These are phyloP conservation scores for Chloropsis hardwickii DNA, from an alignment of 2,113 vertebrate genomes.

Conservation along the genomic window DNA sequence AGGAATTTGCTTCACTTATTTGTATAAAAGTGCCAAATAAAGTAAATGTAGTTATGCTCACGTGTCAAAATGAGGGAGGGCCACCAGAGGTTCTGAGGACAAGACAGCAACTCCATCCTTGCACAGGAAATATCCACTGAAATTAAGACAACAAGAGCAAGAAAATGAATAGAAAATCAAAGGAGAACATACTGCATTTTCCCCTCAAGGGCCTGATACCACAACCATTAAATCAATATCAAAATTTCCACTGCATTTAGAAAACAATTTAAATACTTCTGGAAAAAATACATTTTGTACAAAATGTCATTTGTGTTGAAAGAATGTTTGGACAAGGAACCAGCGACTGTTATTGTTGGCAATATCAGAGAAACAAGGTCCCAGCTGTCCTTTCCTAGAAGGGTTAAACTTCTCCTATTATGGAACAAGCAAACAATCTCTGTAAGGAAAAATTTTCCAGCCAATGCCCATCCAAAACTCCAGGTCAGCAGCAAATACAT, in stretches of 20 bases:
- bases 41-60: background rate
- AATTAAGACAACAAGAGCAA: background rate
- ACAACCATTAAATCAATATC: background rate
- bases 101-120: background rate
- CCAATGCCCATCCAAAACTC: constrained; percentile 48
- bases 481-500: constrained; percentile 48
- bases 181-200: background rate
- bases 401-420: constrained; percentile 57
- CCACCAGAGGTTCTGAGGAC: background rate
- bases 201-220: background rate
- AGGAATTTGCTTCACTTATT: background rate
- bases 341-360: constrained; percentile 39
- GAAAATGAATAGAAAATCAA: background rate
- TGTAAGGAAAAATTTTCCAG: constrained; percentile 43
- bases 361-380: background rate
- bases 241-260: constrained; percentile 16
- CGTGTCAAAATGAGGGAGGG: background rate
- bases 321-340: constrained; percentile 24
- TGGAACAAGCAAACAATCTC: constrained; percentile 50
- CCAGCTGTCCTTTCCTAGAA: constrained; percentile 36
- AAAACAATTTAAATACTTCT: constrained; percentile 32
- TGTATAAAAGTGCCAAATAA: background rate
- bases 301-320: background rate
- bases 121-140: background rate
- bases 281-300: constrained; percentile 6